These are phyloP conservation scores for Cerceris ruficornis DNA, from an alignment of 2,888 invertebrate species.

Conservation along the genomic window DNA sequence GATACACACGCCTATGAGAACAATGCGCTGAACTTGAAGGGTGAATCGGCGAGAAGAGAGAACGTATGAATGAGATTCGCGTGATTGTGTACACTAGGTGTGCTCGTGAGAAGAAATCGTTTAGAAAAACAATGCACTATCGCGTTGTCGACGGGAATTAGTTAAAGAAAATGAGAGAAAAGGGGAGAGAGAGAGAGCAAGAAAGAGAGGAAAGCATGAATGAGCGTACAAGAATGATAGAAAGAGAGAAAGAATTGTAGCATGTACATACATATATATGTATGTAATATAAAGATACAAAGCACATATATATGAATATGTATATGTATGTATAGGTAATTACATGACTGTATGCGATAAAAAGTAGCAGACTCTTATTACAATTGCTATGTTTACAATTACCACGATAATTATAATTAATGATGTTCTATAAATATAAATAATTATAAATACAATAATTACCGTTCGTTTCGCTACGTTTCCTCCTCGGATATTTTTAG, in stretches of 20 bases:
- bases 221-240: background rate
- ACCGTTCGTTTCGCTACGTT: slow-evolving; percentile 72
- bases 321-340: slow-evolving; percentile 78
- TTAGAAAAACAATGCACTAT: slow-evolving; percentile 30
- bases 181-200: slow-evolving; percentile 4
- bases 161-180: background rate
- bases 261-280: slow-evolving; percentile 77
- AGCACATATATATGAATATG: slow-evolving; percentile 74
- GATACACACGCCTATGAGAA: slow-evolving; percentile 52
- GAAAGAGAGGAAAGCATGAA: background rate
- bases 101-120: slow-evolving; percentile 16
- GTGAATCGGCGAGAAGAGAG: slow-evolving; percentile 32
- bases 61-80: background rate
- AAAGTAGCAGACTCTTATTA: slow-evolving; percentile 71
- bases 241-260: slow-evolving; percentile 34
- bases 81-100: slow-evolving; percentile 7
- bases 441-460: slow-evolving; percentile 70
- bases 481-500: slow-evolving; percentile 72
- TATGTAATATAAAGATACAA: slow-evolving; percentile 75
- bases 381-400: slow-evolving; percentile 84
- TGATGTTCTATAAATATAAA: slow-evolving; percentile 75
- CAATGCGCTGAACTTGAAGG: slow-evolving; percentile 47
- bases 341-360: slow-evolving; percentile 75
- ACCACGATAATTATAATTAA: slow-evolving; percentile 81
- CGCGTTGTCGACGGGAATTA: slow-evolving; percentile 8